A percentile compares a stretch with the other conserved stretches of the same genome.
Evolutionary conservation across 2,113 vertebrate species (phyloP).

Genomic region (Coryphaenoides rupestris): DNA sequence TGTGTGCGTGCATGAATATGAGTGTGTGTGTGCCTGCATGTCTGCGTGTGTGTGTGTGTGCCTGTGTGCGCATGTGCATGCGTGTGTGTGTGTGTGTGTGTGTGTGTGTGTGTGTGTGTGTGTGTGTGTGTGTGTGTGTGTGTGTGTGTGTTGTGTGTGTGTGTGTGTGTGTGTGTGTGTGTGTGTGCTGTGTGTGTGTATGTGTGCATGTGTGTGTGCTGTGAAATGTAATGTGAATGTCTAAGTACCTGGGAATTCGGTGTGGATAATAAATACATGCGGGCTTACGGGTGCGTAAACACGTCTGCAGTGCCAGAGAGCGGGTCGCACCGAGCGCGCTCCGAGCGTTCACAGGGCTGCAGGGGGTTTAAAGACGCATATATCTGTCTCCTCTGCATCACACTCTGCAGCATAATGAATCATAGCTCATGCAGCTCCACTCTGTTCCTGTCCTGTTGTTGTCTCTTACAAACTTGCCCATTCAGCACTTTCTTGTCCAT

Average conservation of each 20-base stretch:
- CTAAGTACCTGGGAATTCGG: constrained; percentile 38
- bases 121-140: background rate
- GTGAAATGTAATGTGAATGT: background rate
- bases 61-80: background rate
- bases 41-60: constrained; percentile 24
- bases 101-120: background rate
- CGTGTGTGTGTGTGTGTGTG: constrained; percentile 4
- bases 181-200: background rate
- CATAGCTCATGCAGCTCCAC: no score
- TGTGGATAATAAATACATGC: constrained; percentile 73
- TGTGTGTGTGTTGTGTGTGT: constrained; percentile 2
- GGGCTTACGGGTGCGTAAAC: constrained; percentile 74
- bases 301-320: constrained; percentile 71
- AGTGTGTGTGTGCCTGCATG: constrained; percentile 15
- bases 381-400: constrained; percentile 27
- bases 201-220: background rate
- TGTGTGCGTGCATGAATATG: constrained; percentile 3
- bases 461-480: no score
- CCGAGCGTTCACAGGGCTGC: constrained; percentile 33
- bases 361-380: constrained; percentile 29
- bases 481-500: no score
- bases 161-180: background rate
- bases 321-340: constrained; percentile 53
- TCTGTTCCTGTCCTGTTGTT: no score
- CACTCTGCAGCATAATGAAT: background rate